Evolutionary conservation across 2,113 vertebrate genomes (phyloP).

Genomic region (Hemiprocne comata): DNA sequence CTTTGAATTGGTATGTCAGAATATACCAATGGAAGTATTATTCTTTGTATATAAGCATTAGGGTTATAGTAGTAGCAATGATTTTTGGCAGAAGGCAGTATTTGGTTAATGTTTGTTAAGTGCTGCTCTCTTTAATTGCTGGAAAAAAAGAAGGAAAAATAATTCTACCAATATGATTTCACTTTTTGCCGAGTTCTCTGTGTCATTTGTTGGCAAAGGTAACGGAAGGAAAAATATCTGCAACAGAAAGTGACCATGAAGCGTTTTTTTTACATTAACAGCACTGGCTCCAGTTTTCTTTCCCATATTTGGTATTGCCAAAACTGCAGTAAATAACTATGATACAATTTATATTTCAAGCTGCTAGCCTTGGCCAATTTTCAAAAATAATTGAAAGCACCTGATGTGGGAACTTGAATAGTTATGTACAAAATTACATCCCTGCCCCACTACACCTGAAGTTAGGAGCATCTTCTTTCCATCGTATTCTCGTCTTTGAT

Average conservation of each 20-base stretch:
- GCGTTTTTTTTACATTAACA: not conserved
- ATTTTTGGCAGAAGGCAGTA: not conserved
- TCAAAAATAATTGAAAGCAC: not conserved
- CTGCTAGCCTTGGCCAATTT: not conserved
- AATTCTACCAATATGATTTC: constrained; percentile 20
- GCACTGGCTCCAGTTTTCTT: not conserved
- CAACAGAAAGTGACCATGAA: not conserved
- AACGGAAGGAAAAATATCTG: constrained; percentile 45
- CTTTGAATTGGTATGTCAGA: not conserved
- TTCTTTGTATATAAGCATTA: not conserved
- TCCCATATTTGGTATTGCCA: not conserved
- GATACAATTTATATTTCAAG: not conserved
- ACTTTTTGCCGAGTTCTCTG: not conserved
- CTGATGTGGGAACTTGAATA: not conserved
- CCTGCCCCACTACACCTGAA: not conserved
- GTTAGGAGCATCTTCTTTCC: not conserved
- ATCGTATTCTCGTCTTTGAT: not conserved
- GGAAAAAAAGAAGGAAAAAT: not conserved
- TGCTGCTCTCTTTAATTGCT: not conserved
- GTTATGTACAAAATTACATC: not conserved
- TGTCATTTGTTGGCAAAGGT: constrained; percentile 50
- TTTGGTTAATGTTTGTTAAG: constrained; percentile 13
- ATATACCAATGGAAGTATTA: not conserved
- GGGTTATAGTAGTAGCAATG: not conserved
- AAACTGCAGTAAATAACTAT: not conserved